Evolutionary conservation across 1,140 invertebrate genomes (phyloP).

Genomic region (Bombus huntii): DNA sequence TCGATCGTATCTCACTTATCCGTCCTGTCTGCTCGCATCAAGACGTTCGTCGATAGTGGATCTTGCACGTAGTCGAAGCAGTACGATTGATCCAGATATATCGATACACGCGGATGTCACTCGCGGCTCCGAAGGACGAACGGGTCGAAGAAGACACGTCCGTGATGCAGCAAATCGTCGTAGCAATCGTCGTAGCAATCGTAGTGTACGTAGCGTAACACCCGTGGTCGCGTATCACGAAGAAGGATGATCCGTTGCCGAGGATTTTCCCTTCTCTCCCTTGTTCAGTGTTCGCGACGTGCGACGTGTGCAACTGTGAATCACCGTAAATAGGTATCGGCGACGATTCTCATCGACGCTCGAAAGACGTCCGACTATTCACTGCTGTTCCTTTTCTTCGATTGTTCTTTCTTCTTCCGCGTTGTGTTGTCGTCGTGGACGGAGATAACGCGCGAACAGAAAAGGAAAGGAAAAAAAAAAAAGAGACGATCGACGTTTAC

Average conservation of each 20-base stretch:
- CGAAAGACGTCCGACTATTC: constrained; percentile 29
- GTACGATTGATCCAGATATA: neutral
- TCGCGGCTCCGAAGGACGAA: constrained; percentile 14
- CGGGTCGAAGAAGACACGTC: constrained; percentile 17
- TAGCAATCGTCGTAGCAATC: neutral
- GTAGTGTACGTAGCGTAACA: constrained; percentile 21
- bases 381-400: constrained; percentile 40
- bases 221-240: constrained; percentile 26
- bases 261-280: constrained; percentile 24
- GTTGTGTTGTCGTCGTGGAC: neutral
- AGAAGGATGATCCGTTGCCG: neutral
- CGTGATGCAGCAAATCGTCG: neutral
- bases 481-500: constrained; percentile 3
- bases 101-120: constrained; percentile 26
- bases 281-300: neutral
- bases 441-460: constrained; percentile 1
- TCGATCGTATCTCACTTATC: neutral
- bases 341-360: constrained; percentile 45
- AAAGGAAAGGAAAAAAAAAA: neutral
- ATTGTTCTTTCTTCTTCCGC: constrained; percentile 34
- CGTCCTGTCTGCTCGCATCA: neutral
- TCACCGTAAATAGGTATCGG: constrained; percentile 54
- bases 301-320: constrained; percentile 51
- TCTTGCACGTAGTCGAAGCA: neutral
- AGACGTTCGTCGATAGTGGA: no score